A percentile compares a stretch with the other conserved stretches of the same genome.
Conservation (phyloP, 2,113 vertebrate species). For the Clarias batrachus region DNA sequence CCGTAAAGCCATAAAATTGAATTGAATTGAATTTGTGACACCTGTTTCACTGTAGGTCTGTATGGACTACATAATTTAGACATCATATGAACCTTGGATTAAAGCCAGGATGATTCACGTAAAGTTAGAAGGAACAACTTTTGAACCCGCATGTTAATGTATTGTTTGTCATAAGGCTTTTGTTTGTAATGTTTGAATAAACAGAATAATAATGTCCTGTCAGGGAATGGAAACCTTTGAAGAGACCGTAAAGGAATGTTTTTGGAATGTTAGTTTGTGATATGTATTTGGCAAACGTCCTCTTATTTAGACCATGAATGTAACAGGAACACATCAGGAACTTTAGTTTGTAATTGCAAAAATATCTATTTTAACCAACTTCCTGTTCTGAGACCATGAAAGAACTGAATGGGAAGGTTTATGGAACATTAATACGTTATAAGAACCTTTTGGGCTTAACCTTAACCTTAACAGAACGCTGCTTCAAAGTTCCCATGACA, state of each 20-base stretch:
- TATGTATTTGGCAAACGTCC: not conserved
- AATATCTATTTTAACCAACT: not conserved
- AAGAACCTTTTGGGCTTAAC: not conserved
- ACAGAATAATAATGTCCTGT: too few species aligned
- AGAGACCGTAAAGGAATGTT: not conserved
- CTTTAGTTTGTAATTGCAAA: not conserved
- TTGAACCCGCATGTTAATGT: too few species aligned
- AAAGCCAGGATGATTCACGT: too few species aligned
- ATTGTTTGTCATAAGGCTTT: too few species aligned
- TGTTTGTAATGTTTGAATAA: too few species aligned
- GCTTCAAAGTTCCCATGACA: not conserved
- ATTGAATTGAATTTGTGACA: too few species aligned
- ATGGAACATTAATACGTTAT: not conserved
- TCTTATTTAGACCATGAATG: not conserved
- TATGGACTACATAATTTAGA: too few species aligned
- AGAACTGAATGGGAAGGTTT: not conserved
- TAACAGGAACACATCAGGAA: not conserved
- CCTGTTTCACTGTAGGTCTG: too few species aligned
- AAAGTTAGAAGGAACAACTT: too few species aligned
- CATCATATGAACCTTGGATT: too few species aligned
- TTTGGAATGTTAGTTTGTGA: not conserved
- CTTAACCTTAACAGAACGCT: not conserved
- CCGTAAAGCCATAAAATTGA: too few species aligned
- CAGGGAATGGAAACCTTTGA: too few species aligned
- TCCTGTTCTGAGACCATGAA: not conserved